Evolutionary conservation across 92 coral and sea anemone species (phyloP).

Genomic region (Epizoanthus scotinus): DNA sequence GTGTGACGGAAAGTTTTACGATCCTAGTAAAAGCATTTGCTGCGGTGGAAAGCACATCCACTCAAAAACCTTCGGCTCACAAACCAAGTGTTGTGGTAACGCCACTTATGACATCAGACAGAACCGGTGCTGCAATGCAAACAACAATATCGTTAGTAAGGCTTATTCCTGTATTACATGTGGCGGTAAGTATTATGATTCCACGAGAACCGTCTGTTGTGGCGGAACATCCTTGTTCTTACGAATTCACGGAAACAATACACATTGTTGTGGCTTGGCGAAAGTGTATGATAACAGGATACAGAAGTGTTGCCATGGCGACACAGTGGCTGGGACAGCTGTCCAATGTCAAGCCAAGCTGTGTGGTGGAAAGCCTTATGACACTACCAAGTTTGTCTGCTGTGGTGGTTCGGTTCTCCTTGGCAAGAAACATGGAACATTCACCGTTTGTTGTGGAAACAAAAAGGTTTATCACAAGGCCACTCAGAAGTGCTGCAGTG

Average conservation of each 20-base stretch:
- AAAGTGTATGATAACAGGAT: conserved; percentile 19
- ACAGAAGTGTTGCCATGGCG: conserved; percentile 16
- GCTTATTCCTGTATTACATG: conserved; percentile 21
- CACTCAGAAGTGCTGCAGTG: conserved; percentile 21
- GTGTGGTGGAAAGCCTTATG: conserved; percentile 20
- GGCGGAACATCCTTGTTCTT: conserved; percentile 7
- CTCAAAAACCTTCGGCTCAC: background rate
- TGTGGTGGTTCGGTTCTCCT: conserved; percentile 13
- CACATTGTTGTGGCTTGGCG: conserved; percentile 21
- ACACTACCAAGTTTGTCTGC: conserved; percentile 9
- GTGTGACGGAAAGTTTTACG: conserved; percentile 16
- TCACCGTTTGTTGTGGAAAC: conserved; percentile 20
- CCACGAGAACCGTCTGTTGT: conserved; percentile 6
- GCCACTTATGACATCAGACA: background rate
- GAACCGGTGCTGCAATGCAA: conserved; percentile 17
- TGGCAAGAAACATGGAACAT: conserved; percentile 13
- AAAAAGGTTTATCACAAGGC: conserved; percentile 27
- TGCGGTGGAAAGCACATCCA: conserved; percentile 22
- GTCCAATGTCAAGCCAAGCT: conserved; percentile 23
- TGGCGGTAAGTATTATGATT: conserved; percentile 11
- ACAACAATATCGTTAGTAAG: conserved; percentile 8
- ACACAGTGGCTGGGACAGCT: background rate
- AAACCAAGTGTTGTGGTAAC: conserved; percentile 29
- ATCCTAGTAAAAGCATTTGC: conserved; percentile 24
- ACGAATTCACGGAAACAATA: conserved; percentile 3